Conservation (phyloP, 2,797 vertebrate genomes). For the Chanos chanos region DNA sequence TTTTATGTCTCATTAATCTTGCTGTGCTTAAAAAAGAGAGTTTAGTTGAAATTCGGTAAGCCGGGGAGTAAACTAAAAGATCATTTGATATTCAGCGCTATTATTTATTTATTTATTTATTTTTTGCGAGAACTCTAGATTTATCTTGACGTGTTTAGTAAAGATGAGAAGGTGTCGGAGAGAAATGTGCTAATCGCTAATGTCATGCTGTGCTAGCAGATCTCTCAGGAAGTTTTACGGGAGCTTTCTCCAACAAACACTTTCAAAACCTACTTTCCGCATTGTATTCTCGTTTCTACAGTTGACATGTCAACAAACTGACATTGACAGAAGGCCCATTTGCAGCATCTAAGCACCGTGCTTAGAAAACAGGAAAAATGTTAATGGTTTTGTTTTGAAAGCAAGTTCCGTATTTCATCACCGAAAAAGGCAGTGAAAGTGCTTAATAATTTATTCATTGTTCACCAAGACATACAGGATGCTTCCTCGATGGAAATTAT, state of each 20-base stretch:
- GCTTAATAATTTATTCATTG: constrained; percentile 34
- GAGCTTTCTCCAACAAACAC: neutral
- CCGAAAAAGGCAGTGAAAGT: constrained; percentile 37
- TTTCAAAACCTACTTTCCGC: neutral
- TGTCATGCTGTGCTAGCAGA: constrained; percentile 20
- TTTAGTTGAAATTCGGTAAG: no score
- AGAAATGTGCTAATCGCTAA: constrained; percentile 26
- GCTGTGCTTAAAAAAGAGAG: constrained; percentile 19
- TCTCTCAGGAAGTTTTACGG: constrained; percentile 18
- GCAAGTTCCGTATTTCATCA: constrained; percentile 12
- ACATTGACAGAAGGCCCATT: neutral
- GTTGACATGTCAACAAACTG: neutral
- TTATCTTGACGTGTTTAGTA: constrained; percentile 16
- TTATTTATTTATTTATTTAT: no score
- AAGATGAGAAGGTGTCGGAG: neutral
- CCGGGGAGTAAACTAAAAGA: no score
- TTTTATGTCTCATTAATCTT: no score
- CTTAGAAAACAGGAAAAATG: neutral
- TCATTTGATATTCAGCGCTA: no score
- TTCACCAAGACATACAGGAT: constrained; percentile 14
- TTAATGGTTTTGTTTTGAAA: constrained; percentile 11
- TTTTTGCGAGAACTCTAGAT: no score
- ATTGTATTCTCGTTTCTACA: neutral
- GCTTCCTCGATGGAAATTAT: constrained; percentile 6
- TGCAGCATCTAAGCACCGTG: neutral